Conservation (phyloP, 1,140 invertebrate species). For the Hormaphis cornu region DNA sequence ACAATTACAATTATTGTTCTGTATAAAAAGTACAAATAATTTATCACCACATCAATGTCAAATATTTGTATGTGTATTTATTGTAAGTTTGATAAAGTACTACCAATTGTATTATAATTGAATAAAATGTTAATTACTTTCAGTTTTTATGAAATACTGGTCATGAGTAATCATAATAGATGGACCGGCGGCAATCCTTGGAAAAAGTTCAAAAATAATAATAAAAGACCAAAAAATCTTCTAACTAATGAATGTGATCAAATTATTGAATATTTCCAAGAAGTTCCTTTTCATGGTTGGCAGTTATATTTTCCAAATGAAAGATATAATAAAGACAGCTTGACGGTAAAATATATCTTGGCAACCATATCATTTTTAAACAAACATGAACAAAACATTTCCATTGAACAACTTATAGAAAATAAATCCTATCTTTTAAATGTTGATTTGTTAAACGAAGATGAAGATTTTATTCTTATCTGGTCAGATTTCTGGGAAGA, state of each 20-base stretch:
- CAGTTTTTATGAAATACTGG: conserved; percentile 14
- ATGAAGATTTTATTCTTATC: conserved; percentile 49
- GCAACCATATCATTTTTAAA: conserved; percentile 49
- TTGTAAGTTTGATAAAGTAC: too few relatives aligned
- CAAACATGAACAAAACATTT: conserved; percentile 46
- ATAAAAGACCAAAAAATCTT: not conserved
- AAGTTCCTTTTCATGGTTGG: conserved; percentile 52
- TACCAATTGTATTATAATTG: too few relatives aligned
- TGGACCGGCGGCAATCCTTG: not conserved
- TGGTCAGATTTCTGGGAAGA: conserved; percentile 57
- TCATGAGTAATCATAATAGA: conserved; percentile 24
- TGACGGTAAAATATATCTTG: conserved; percentile 46
- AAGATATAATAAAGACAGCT: conserved; percentile 47
- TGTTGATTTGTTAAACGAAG: conserved; percentile 51
- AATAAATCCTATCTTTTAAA: conserved; percentile 55
- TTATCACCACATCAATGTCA: too few relatives aligned
- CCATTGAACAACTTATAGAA: conserved; percentile 52
- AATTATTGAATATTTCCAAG: not conserved
- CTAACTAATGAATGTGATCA: not conserved
- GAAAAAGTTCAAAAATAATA: conserved; percentile 7
- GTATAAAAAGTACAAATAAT: too few relatives aligned
- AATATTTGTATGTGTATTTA: too few relatives aligned
- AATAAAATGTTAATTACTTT: conserved; percentile 19
- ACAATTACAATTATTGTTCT: too few relatives aligned
- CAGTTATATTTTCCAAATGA: conserved; percentile 58